phyloP scores from a whole-genome alignment of 2,113 vertebrate species.

The Phalacrocorax pelagicus region DNA sequence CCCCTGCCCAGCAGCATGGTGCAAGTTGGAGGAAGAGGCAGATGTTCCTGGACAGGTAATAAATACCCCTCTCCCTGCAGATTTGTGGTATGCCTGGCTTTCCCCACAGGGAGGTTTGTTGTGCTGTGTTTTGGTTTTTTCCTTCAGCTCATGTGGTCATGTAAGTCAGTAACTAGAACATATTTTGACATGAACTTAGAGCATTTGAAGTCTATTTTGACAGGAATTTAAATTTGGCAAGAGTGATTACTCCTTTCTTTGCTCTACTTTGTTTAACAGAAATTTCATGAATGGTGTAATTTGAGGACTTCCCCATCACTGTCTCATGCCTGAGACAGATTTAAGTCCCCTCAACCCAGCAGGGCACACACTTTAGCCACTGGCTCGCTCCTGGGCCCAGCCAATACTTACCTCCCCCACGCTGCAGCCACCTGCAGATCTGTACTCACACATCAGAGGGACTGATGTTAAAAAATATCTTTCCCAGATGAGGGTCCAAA shows the following conservation, averaged over 20 bases:
- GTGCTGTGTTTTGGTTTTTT: background rate
- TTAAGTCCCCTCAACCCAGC: background rate
- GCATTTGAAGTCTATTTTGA: background rate
- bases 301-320: background rate
- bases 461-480: background rate
- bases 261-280: background rate
- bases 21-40: background rate
- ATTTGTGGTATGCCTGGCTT: background rate
- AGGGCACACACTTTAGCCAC: rapidly evolving
- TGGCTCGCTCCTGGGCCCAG: rapidly evolving
- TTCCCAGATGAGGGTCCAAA: background rate
- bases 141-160: background rate
- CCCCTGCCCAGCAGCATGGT: background rate
- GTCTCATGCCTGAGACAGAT: background rate
- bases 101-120: background rate
- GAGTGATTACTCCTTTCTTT: background rate
- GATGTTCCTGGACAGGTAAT: rapidly evolving
- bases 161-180: background rate
- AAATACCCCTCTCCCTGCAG: background rate
- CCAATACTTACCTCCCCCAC: rapidly evolving
- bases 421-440: rapidly evolving
- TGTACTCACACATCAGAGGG: background rate
- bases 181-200: background rate
- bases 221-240: background rate
- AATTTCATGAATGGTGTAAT: background rate